Evolutionary conservation across 1,140 invertebrate species (phyloP).

Genomic region (Zaprionus ornatus): DNA sequence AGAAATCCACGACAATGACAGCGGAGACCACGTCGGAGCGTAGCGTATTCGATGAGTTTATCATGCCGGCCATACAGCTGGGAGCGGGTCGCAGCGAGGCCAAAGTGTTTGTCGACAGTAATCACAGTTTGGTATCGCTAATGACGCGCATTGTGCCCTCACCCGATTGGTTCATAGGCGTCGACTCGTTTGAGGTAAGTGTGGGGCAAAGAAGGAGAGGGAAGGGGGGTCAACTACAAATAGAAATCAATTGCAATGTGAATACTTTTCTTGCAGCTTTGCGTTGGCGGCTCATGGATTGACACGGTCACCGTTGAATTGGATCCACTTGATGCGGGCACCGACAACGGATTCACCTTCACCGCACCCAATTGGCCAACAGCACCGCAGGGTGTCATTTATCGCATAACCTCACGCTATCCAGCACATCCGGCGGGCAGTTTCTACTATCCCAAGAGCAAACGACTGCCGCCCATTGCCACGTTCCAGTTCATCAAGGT

Average conservation of each 20-base stretch:
- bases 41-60: conserved; percentile 92
- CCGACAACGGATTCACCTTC: conserved; percentile 98
- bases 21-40: conserved; percentile 56
- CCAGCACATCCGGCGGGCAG: conserved; percentile 97
- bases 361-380: conserved; percentile 97
- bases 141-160: conserved; percentile 95
- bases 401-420: conserved; percentile 94
- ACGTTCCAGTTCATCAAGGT: conserved; percentile 96
- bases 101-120: conserved; percentile 95
- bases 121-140: conserved; percentile 94
- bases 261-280: conserved; percentile 86
- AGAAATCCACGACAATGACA: conserved; percentile 35
- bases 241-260: conserved; percentile 16
- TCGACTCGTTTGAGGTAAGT: conserved; percentile 92
- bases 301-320: conserved; percentile 96
- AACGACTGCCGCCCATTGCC: conserved; percentile 94
- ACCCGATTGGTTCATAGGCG: conserved; percentile 99
- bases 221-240: background rate
- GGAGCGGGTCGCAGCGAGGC: conserved; percentile 92
- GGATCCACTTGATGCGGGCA: conserved; percentile 97
- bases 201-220: too few relatives aligned
- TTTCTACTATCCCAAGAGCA: conserved; percentile 96
- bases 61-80: conserved; percentile 89
- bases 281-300: conserved; percentile 97
- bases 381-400: conserved; percentile 94